phyloP scores from a whole-genome alignment of 2,113 vertebrate species.

The Polyodon spathula region DNA sequence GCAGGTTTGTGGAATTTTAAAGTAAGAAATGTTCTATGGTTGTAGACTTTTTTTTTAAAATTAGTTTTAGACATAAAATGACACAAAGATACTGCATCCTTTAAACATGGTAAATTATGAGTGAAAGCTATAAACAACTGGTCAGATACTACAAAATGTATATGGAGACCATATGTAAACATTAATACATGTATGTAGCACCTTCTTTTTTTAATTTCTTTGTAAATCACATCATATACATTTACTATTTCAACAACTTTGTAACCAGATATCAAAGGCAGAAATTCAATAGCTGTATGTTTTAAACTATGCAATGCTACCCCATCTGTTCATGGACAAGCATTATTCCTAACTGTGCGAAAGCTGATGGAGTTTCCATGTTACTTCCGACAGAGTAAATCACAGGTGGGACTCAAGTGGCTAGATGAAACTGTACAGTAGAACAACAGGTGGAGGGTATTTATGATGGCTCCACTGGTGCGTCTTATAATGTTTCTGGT shows the following conservation, averaged over 20 bases:
- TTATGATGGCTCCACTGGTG: constrained; percentile 52
- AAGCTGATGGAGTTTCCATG: constrained; percentile 30
- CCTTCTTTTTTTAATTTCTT: constrained; percentile 16
- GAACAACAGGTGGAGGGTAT: constrained; percentile 55
- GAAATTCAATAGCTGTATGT: constrained; percentile 45
- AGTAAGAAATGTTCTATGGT: too few species aligned
- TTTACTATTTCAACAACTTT: constrained; percentile 49
- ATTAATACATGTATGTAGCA: constrained; percentile 23
- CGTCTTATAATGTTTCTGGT: constrained; percentile 32
- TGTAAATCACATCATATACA: constrained; percentile 9
- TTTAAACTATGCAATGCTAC: constrained; percentile 23
- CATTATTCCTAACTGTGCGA: constrained; percentile 12
- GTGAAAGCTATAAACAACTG: too few species aligned
- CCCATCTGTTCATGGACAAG: constrained; percentile 43
- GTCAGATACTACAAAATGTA: too few species aligned
- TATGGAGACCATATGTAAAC: not conserved
- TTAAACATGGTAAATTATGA: too few species aligned
- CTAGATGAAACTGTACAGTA: not conserved
- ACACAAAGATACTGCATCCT: too few species aligned
- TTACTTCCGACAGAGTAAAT: constrained; percentile 25
- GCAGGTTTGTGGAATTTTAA: too few species aligned
- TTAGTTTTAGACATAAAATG: too few species aligned
- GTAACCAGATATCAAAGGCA: constrained; percentile 58
- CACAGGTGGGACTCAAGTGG: constrained; percentile 57
- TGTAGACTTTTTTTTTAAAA: too few species aligned